Conservation (phyloP, 2,888 invertebrate species). For the Taphrorychus bicolor region DNA sequence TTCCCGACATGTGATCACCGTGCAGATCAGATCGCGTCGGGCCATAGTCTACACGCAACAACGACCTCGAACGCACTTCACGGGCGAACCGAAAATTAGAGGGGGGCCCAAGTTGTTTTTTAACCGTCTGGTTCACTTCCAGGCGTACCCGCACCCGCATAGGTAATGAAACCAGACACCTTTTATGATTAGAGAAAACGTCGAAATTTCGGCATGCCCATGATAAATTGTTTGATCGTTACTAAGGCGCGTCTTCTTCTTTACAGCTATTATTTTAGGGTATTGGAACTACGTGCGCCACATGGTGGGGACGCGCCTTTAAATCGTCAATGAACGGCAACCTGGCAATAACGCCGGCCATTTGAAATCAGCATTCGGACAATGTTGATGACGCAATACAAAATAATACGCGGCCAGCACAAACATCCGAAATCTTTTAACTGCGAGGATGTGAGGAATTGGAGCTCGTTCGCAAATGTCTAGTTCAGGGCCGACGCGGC, state of each 20-base stretch:
- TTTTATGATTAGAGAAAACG: not conserved
- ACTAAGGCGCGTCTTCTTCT: not conserved
- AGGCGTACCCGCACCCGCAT: constrained; percentile 4
- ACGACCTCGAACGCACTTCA: constrained; percentile 32
- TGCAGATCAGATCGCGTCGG: constrained; percentile 32
- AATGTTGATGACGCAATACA: constrained; percentile 30
- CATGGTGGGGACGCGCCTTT: not conserved
- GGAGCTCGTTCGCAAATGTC: constrained; percentile 25
- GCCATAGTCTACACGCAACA: constrained; percentile 28
- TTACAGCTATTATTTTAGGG: not conserved
- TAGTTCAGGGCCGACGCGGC: constrained; percentile 31
- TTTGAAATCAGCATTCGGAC: constrained; percentile 1
- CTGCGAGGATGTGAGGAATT: constrained; percentile 12
- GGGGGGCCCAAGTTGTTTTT: constrained; percentile 3
- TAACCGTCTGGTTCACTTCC: constrained; percentile 15
- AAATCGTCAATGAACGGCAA: constrained; percentile 4
- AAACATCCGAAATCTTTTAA: constrained; percentile 25
- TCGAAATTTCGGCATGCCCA: not conserved
- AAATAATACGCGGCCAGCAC: constrained; percentile 30
- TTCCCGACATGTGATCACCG: not conserved
- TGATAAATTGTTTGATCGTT: constrained; percentile 1
- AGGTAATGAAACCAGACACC: constrained; percentile 4
- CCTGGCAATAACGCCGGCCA: constrained; percentile 1
- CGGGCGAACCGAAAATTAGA: constrained; percentile 25
- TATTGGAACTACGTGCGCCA: not conserved